phyloP scores from a whole-genome alignment of 2,888 invertebrate genomes.

The Kuschelorhynchus macadamiae region DNA sequence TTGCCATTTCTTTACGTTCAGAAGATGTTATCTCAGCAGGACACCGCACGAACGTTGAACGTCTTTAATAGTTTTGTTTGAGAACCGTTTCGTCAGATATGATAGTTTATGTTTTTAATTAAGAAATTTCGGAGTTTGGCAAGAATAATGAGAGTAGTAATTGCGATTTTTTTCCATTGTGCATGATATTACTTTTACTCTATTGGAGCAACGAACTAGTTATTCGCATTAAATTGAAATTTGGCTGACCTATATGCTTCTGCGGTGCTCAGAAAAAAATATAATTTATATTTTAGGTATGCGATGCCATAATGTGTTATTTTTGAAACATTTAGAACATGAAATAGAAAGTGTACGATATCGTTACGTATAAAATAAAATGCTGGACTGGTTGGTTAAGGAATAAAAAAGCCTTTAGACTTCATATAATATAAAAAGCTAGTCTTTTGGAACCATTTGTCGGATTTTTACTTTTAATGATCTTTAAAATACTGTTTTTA shows the following conservation, averaged over 20 bases:
- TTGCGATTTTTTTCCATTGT: slow-evolving; percentile 17
- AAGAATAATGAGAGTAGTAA: slow-evolving; percentile 12
- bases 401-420: no score
- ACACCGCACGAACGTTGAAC: slow-evolving; percentile 36
- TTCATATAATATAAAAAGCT: no score
- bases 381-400: no score
- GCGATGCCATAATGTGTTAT: no score
- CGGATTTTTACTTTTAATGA: no score
- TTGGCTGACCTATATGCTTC: slow-evolving; percentile 2
- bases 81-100: slow-evolving; percentile 20
- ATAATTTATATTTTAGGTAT: no score
- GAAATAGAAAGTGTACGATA: no score
- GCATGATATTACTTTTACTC: slow-evolving; percentile 19
- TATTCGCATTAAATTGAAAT: slow-evolving; percentile 10
- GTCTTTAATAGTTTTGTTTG: slow-evolving; percentile 44
- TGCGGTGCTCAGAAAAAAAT: neutral
- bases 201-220: slow-evolving; percentile 15
- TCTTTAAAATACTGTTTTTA: no score
- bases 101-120: slow-evolving; percentile 38
- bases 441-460: no score
- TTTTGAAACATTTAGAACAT: no score
- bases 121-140: slow-evolving; percentile 23
- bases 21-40: slow-evolving; percentile 37
- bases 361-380: no score
- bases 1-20: slow-evolving; percentile 34